Conservation (phyloP, 2,797 vertebrate species). For the Adelosebastes latens region DNA sequence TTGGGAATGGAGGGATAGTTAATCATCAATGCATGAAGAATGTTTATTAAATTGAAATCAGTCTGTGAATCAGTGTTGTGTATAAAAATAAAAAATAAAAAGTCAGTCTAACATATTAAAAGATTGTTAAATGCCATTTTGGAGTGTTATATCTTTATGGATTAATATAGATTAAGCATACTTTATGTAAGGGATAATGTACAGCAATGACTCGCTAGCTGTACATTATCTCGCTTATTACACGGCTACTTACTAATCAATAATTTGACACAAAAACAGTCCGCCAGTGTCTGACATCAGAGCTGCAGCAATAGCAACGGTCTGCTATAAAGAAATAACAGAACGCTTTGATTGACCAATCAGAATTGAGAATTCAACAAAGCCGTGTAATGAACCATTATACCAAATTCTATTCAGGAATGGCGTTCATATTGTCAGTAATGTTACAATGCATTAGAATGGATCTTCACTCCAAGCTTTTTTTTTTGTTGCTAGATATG, state of each 20-base stretch:
- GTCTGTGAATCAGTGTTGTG: not conserved
- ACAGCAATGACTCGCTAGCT: no score
- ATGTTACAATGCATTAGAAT: not conserved
- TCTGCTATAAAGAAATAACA: no score
- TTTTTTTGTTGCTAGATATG: not conserved
- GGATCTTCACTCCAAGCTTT: not conserved
- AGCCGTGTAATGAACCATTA: not conserved
- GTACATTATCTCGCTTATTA: no score
- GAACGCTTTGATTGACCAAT: not conserved
- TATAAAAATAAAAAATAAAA: not conserved
- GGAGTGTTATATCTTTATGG: constrained; percentile 12
- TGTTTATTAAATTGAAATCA: not conserved
- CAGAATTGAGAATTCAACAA: no score
- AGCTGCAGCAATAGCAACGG: no score
- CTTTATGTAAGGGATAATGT: no score
- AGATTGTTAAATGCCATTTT: not conserved
- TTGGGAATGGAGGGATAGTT: constrained; percentile 4
- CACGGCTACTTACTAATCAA: no score
- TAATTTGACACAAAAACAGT: no score
- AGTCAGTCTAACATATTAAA: not conserved
- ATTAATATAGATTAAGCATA: not conserved
- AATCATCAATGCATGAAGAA: constrained; percentile 39
- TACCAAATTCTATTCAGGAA: not conserved
- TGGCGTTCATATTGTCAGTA: not conserved
- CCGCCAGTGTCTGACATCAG: no score